phyloP scores from a whole-genome alignment of 1,140 invertebrate genomes.

The Macrobrachium rosenbergii region DNA sequence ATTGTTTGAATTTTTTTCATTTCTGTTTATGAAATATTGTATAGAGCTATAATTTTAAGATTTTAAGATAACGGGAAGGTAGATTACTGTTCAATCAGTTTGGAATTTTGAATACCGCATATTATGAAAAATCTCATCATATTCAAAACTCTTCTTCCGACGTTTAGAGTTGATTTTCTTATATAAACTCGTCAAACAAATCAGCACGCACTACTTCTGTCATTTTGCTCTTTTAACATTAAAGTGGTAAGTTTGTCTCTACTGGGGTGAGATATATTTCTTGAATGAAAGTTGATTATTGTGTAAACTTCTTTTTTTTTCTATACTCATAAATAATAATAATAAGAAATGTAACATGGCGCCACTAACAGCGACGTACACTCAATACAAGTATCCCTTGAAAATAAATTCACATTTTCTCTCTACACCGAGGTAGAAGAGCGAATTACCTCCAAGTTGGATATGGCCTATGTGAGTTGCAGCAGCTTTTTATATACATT shows the following conservation, averaged over 20 bases:
- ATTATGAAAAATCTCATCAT: too few relatives aligned
- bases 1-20: conserved; percentile 39
- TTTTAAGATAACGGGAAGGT: too few relatives aligned
- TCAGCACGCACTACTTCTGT: too few relatives aligned
- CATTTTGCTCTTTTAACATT: too few relatives aligned
- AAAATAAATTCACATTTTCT: conserved; percentile 49
- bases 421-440: conserved; percentile 63
- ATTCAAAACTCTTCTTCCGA: too few relatives aligned
- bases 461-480: conserved; percentile 58
- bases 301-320: conserved; percentile 8
- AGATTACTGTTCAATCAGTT: too few relatives aligned
- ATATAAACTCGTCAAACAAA: too few relatives aligned
- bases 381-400: conserved; percentile 32
- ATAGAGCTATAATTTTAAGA: background rate
- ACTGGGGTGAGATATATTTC: conserved; percentile 13
- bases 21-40: conserved; percentile 9
- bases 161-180: too few relatives aligned
- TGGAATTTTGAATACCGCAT: too few relatives aligned
- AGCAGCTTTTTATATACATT: conserved; percentile 32
- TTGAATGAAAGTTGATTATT: conserved; percentile 10
- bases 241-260: conserved; percentile 44
- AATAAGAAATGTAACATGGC: conserved; percentile 20
- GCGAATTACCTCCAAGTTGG: conserved; percentile 57
- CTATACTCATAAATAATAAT: background rate
- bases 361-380: conserved; percentile 23